Conservation (phyloP, 1,140 invertebrate species). For the Lamellibrachia luymesi region DNA sequence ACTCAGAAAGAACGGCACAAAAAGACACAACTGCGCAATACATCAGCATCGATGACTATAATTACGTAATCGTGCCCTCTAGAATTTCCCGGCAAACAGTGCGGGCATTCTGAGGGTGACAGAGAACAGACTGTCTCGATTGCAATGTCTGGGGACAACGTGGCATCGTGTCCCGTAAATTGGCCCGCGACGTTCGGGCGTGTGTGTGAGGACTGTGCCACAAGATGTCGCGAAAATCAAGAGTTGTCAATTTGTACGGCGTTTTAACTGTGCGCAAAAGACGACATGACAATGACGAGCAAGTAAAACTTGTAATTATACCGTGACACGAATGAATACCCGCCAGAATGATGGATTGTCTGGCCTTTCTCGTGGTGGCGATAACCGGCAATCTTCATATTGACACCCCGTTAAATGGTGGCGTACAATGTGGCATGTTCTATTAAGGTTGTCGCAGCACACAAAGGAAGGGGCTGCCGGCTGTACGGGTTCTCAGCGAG, state of each 20-base stretch:
- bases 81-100: not conserved
- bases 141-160: not conserved
- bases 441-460: not conserved
- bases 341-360: not conserved
- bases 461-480: not conserved
- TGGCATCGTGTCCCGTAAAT: not conserved
- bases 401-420: slow-evolving; percentile 3
- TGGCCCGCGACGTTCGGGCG: not conserved
- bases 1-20: not conserved
- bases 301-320: not conserved
- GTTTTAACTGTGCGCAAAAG: not conserved
- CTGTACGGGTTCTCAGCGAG: not conserved
- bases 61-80: not conserved
- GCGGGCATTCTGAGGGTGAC: not conserved
- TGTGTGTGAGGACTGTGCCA: not conserved
- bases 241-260: slow-evolving; percentile 4
- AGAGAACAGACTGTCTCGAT: not conserved
- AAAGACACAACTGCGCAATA: not conserved
- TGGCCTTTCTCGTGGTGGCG: not conserved
- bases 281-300: not conserved
- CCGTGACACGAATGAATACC: not conserved
- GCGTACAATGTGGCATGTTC: not conserved
- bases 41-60: not conserved
- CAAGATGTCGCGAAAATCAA: not conserved
- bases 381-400: slow-evolving; percentile 5